phyloP scores from a whole-genome alignment of 2,888 invertebrate genomes.

The Rhimphoctona megacephalus region DNA sequence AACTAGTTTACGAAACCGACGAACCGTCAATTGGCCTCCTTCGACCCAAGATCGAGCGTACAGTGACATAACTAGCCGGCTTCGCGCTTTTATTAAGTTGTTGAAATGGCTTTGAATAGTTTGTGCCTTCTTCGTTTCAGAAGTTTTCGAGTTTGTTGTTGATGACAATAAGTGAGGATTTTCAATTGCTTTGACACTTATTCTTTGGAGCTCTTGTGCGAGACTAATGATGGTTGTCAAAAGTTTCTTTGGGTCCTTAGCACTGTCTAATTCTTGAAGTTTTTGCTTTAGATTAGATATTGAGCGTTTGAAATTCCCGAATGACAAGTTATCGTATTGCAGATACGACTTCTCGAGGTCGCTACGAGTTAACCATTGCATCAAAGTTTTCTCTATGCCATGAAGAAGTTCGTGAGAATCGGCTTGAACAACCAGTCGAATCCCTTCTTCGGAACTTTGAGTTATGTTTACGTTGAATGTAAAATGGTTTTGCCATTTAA shows the following conservation, averaged over 20 bases:
- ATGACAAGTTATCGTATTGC: constrained; percentile 10
- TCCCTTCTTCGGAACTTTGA: neutral
- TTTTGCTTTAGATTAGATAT: neutral
- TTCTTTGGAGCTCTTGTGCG: neutral
- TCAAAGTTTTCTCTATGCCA: constrained; percentile 47
- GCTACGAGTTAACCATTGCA: constrained; percentile 65
- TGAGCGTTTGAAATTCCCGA: neutral
- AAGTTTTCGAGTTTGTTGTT: neutral
- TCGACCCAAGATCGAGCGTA: constrained; percentile 26
- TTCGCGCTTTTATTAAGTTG: neutral
- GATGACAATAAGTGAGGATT: neutral
- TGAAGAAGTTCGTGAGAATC: neutral
- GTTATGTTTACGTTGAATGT: constrained; percentile 24
- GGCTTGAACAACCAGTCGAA: neutral
- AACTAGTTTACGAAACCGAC: neutral
- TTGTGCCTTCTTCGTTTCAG: neutral
- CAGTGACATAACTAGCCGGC: constrained; percentile 14
- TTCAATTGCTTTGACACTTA: neutral
- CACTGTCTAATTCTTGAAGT: neutral
- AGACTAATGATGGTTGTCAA: neutral
- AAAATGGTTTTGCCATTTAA: neutral
- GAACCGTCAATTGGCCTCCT: neutral
- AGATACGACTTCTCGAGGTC: constrained; percentile 50
- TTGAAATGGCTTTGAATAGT: neutral
- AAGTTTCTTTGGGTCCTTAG: neutral